These are phyloP conservation scores for Nymphicus hollandicus DNA, from an alignment of 2,113 vertebrate genomes.

Conservation along the genomic window DNA sequence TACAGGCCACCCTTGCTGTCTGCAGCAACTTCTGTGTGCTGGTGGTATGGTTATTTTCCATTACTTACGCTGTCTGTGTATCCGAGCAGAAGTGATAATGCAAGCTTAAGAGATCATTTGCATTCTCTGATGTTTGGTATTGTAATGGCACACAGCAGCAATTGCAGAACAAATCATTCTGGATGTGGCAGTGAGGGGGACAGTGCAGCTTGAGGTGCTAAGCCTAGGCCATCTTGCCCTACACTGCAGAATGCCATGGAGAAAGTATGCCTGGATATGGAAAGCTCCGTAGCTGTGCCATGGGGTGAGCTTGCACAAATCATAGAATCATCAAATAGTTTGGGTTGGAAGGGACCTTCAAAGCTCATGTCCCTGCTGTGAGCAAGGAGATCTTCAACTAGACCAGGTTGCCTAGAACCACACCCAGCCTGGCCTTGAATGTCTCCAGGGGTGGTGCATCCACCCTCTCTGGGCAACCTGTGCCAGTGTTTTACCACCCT, in stretches of 20 bases:
- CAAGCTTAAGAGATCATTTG: background rate
- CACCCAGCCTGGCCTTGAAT: background rate
- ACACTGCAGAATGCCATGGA: accelerated
- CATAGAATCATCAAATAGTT: background rate
- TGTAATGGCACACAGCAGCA: background rate
- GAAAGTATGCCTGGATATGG: background rate
- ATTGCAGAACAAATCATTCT: background rate
- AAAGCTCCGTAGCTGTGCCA: background rate
- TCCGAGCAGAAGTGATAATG: background rate
- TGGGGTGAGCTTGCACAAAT: background rate
- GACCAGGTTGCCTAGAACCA: background rate
- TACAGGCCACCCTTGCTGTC: background rate
- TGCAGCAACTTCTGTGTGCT: background rate
- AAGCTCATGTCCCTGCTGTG: background rate
- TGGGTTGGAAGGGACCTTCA: background rate
- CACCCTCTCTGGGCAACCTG: background rate
- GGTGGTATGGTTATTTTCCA: background rate
- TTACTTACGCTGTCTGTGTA: background rate
- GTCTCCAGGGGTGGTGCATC: background rate
- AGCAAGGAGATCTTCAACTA: background rate
- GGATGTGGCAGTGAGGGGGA: background rate
- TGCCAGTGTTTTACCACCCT: background rate
- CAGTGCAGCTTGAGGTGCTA: background rate
- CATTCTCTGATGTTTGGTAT: background rate
- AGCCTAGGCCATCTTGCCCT: background rate